Percentiles rank a stretch among this genome's conserved stretches.
Conservation (phyloP, 2,888 invertebrate species). For the Atrina japonica region DNA sequence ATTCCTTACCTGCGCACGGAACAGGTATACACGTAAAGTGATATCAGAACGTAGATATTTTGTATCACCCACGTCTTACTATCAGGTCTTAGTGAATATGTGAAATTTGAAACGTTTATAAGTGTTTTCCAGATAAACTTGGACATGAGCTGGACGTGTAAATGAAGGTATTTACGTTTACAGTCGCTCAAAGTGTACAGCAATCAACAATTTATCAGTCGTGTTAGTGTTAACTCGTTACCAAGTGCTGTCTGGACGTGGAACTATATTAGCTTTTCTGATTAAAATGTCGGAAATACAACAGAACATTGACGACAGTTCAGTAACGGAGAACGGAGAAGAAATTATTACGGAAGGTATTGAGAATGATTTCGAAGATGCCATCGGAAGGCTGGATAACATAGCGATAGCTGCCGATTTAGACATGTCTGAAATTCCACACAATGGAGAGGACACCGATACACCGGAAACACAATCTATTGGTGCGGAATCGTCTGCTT, state of each 20-base stretch:
- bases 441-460: slow-evolving; percentile 36
- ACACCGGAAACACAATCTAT: slow-evolving; percentile 40
- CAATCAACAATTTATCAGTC: no score
- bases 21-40: no score
- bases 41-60: no score
- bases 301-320: background rate
- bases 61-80: no score
- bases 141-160: no score
- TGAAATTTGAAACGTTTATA: no score
- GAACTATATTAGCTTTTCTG: slow-evolving; percentile 1
- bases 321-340: background rate
- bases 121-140: no score
- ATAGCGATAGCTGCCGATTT: slow-evolving; percentile 55
- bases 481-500: slow-evolving; percentile 45
- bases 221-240: slow-evolving; percentile 7
- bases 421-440: slow-evolving; percentile 48
- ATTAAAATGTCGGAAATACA: slow-evolving; percentile 27
- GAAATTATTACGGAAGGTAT: slow-evolving; percentile 4
- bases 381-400: slow-evolving; percentile 53
- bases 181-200: no score
- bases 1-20: no score
- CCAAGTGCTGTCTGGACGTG: slow-evolving; percentile 7
- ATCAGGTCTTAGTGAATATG: no score
- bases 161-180: no score
- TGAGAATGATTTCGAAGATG: slow-evolving; percentile 50